phyloP scores from a whole-genome alignment of 1,140 invertebrate genomes.

The Papilio xuthus region DNA sequence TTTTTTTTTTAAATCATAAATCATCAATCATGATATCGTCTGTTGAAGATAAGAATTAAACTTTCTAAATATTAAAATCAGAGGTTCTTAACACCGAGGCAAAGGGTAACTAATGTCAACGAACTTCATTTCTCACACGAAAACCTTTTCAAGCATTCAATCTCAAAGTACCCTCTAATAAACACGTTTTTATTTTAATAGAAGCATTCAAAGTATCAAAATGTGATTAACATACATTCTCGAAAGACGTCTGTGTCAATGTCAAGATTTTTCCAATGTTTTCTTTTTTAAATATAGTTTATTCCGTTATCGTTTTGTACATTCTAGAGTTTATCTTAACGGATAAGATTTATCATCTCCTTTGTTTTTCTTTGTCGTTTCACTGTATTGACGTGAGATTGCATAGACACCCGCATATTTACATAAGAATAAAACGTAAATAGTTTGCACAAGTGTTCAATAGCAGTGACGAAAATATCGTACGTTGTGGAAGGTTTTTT shows the following conservation, averaged over 20 bases:
- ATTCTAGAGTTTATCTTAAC: conserved; percentile 40
- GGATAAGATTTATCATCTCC: conserved; percentile 42
- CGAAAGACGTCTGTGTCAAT: background rate
- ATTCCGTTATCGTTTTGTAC: conserved; percentile 35
- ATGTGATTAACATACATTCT: background rate
- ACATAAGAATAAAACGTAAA: conserved; percentile 23
- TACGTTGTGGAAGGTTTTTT: background rate
- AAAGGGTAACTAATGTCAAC: conserved; percentile 9
- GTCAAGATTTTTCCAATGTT: conserved; percentile 28
- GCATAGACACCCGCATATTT: conserved; percentile 29
- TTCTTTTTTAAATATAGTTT: background rate
- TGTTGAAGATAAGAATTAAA: conserved; percentile 14
- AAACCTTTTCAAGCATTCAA: background rate
- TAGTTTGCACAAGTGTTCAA: conserved; percentile 10
- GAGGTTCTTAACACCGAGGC: conserved; percentile 6
- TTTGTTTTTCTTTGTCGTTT: conserved; percentile 36
- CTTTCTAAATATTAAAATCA: conserved; percentile 17
- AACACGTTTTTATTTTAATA: background rate
- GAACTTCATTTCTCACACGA: background rate
- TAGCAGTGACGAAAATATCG: background rate
- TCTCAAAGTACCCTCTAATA: background rate
- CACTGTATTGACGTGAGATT: background rate
- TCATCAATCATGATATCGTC: conserved; percentile 14
- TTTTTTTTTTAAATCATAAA: conserved; percentile 1
- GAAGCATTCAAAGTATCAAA: conserved; percentile 1